phyloP scores from a whole-genome alignment of 2,113 vertebrate species.

The Sphaerodactylus townsendi region DNA sequence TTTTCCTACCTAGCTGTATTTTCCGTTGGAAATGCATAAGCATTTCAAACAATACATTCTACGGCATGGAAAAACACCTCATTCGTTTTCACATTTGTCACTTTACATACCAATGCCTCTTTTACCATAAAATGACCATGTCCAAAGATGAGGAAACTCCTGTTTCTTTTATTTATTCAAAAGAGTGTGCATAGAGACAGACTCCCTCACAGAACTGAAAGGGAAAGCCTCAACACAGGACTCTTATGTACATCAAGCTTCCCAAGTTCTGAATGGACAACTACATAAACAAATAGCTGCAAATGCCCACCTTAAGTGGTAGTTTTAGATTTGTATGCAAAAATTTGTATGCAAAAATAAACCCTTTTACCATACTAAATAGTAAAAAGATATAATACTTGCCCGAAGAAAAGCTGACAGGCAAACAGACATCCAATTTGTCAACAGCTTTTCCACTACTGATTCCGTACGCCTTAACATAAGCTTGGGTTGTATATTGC shows the following conservation, averaged over 20 bases:
- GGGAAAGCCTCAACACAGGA: neutral
- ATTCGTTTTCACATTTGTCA: neutral
- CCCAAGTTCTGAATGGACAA: neutral
- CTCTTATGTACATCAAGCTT: neutral
- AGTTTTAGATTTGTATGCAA: neutral
- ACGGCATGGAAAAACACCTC: neutral
- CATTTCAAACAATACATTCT: neutral
- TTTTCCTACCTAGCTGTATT: neutral
- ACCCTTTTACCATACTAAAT: neutral
- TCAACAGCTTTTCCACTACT: slow-evolving; percentile 92
- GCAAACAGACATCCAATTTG: slow-evolving; percentile 98
- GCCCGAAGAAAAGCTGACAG: slow-evolving; percentile 95
- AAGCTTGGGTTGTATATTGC: slow-evolving; percentile 88
- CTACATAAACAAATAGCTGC: neutral
- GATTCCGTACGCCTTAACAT: slow-evolving; percentile 91
- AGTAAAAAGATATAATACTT: slow-evolving; percentile 35
- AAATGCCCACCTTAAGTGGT: neutral
- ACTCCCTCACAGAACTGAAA: neutral
- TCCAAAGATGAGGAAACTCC: neutral
- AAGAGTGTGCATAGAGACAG: too few species aligned
- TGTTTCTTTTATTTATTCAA: neutral
- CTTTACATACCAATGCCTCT: neutral
- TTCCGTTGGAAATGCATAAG: neutral
- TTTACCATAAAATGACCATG: neutral
- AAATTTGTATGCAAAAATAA: neutral